Base-by-base conservation (phyloP, 35 echinoderm and acorn worm genomes). In the Heliocidaris tuberculata region DNA sequence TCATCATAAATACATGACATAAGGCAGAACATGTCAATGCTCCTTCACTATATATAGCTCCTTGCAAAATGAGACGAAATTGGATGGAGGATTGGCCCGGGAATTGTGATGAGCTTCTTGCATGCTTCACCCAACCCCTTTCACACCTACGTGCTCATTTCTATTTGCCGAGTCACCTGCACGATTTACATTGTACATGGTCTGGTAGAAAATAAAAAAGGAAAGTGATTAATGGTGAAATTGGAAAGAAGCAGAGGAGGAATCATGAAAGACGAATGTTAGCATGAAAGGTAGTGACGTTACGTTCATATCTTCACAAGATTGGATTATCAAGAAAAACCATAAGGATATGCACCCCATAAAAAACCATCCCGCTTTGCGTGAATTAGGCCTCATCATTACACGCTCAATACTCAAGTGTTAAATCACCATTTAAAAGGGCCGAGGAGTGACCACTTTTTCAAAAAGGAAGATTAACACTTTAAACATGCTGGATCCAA, bases 1-100 rank as follows among this genome's bases (percentile, higher is more conserved):
- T 78, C 65, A 78, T 78, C 65, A 78, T 78, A 78, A 78, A 78
- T 78, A 78, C 65, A n/a, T 78, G 65, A n/a, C n/a, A n/a, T n/a
- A n/a, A n/a, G 65, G 4, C 21, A 19, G 35, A 78, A n/a, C 65
- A 78, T 78, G 19, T 78, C 17, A 78, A 24, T n/a, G 65, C 65
- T 78, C 27, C 21, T 78, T 78, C 65, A 19, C 61, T n/a, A 71
- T 71, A 71, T 71, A 71, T 71, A 71, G 61, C 61, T 71, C 13
- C 15, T 27, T 19, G 6, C 65, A 8, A n/a, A 24, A 27, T 78
- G 65, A 78, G 65, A 78, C 17, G 65, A 78, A 78, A 78, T 78
- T 78, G 65, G 65, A 78, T n/a, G 65, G 65, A 27, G 65, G 21
- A 78, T 78, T 78, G 21, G 65, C 19, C 21, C 65, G 65, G 65